phyloP scores from a whole-genome alignment of 2,113 vertebrate species.

The Sapayoa aenigma region DNA sequence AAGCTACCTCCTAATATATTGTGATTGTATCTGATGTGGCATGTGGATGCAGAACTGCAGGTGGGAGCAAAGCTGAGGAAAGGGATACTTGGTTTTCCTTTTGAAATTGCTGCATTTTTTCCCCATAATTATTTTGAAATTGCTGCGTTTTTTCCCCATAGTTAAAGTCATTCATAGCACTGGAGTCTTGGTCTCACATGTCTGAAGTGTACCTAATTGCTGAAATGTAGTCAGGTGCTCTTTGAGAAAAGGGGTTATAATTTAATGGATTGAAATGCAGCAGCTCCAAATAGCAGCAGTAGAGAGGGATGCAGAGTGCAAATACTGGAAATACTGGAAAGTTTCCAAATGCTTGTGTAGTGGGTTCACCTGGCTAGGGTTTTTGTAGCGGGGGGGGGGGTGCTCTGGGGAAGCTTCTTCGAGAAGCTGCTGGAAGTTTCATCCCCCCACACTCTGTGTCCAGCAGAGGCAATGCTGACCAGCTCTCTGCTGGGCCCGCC shows the following conservation, averaged over 20 bases:
- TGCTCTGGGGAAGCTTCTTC: too few relatives aligned
- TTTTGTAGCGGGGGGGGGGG: too few relatives aligned
- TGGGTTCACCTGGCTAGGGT: too few relatives aligned
- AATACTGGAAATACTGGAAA: slow-evolving; percentile 24
- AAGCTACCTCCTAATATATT: neutral
- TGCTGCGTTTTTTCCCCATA: neutral
- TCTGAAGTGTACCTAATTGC: neutral
- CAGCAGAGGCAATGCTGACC: too few relatives aligned
- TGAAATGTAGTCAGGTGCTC: neutral
- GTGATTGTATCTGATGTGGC: neutral
- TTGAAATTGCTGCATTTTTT: neutral
- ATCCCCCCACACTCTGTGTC: too few relatives aligned
- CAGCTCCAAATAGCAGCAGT: neutral
- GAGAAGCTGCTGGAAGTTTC: too few relatives aligned
- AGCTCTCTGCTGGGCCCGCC: too few relatives aligned
- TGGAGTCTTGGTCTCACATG: neutral
- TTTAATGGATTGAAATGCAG: neutral
- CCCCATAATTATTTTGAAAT: neutral
- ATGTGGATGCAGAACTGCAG: neutral
- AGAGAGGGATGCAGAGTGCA: neutral
- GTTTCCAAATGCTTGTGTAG: slow-evolving; percentile 12
- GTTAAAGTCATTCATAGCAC: neutral
- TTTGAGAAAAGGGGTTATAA: neutral
- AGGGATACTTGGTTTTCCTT: neutral
- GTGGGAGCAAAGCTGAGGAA: neutral